A percentile compares a stretch with the other conserved stretches of the same genome.
Evolutionary conservation across 1,140 invertebrate species (phyloP).

Genomic region (Drosophila ohnishii): DNA sequence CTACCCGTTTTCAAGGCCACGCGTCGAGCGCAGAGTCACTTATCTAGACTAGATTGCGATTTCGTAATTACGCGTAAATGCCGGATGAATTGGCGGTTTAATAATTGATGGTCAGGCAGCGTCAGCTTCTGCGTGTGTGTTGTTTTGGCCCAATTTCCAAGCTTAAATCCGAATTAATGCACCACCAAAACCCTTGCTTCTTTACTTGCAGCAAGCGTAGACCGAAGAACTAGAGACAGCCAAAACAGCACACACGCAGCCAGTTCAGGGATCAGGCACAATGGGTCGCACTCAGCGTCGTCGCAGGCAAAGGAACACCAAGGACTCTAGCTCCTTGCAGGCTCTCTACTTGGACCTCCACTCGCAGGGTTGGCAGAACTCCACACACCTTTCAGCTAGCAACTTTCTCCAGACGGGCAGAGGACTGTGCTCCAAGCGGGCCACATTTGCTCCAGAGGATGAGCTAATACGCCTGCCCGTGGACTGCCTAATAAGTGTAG

Average conservation of each 20-base stretch:
- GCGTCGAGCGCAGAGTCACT: constrained; percentile 15
- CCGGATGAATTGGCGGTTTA: constrained; percentile 40
- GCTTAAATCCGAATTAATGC: constrained; percentile 38
- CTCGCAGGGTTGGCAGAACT: constrained; percentile 64
- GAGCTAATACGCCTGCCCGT: constrained; percentile 67
- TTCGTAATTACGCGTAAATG: constrained; percentile 61
- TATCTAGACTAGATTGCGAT: constrained; percentile 60
- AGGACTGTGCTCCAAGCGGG: constrained; percentile 66
- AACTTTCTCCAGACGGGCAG: constrained; percentile 61
- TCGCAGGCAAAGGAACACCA: not conserved
- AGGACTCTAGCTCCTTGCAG: constrained; percentile 21
- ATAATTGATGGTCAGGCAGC: constrained; percentile 50
- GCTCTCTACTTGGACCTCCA: constrained; percentile 55
- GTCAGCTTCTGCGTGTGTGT: constrained; percentile 64
- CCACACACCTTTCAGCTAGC: constrained; percentile 44
- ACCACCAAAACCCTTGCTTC: constrained; percentile 56
- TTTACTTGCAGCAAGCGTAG: constrained; percentile 77
- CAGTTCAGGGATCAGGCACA: constrained; percentile 7
- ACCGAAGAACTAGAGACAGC: constrained; percentile 33
- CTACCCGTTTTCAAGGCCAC: constrained; percentile 62
- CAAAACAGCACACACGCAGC: constrained; percentile 73
- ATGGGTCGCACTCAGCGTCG: constrained; percentile 75
- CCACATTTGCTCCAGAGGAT: constrained; percentile 35
- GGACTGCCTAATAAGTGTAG: constrained; percentile 63
- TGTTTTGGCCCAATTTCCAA: constrained; percentile 64